A percentile compares a stretch with the other conserved stretches of the same genome.
Evolutionary conservation across 2,113 vertebrate genomes (phyloP).

Genomic region (Echinops telfairi): DNA sequence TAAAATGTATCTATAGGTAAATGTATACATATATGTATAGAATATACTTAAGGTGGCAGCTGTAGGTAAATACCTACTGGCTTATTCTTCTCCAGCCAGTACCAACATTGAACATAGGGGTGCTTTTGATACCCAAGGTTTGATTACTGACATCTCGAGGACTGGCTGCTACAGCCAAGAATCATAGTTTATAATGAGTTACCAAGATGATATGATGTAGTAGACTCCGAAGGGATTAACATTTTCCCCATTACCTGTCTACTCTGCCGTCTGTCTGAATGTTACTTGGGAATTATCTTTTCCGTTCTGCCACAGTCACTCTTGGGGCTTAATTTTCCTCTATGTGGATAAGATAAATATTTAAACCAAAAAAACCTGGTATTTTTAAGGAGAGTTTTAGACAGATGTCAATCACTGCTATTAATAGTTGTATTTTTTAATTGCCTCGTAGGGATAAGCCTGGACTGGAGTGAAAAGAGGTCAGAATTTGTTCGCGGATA

Average conservation of each 20-base stretch:
- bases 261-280: neutral
- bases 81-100: neutral
- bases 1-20: neutral
- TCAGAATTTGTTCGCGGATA: conserved; percentile 90
- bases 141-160: neutral
- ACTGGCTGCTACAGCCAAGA: neutral
- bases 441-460: conserved; percentile 88
- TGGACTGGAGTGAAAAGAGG: conserved; percentile 86
- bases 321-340: conserved; percentile 46
- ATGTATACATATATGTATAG: neutral
- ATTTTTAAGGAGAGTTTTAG: conserved; percentile 39
- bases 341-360: neutral
- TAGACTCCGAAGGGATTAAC: conserved; percentile 36
- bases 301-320: conserved; percentile 10
- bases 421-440: conserved; percentile 62
- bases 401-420: neutral
- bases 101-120: neutral
- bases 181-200: conserved; percentile 11
- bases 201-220: neutral
- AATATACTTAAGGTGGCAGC: neutral
- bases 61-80: neutral
- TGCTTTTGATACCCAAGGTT: neutral
- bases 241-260: conserved; percentile 27
- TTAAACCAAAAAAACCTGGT: neutral
- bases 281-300: conserved; percentile 31